These are phyloP conservation scores for Phymastichus coffea DNA, from an alignment of 1,140 invertebrate species.

Conservation along the genomic window DNA sequence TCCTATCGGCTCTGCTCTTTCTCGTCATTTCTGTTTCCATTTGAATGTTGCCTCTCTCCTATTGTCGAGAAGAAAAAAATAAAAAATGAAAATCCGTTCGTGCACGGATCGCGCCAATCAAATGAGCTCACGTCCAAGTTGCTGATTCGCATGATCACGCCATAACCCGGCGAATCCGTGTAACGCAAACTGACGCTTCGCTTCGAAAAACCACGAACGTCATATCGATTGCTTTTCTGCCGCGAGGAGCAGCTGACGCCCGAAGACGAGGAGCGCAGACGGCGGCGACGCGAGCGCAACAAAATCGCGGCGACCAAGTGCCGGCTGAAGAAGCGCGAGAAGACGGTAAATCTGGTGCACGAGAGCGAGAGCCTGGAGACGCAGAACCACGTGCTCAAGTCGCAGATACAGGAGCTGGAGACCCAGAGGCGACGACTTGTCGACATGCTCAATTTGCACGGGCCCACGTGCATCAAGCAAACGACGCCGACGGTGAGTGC, in stretches of 20 bases:
- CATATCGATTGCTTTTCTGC: too few species aligned
- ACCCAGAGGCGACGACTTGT: constrained; percentile 70
- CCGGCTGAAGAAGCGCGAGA: constrained; percentile 88
- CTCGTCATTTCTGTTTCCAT: too few species aligned
- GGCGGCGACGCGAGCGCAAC: constrained; percentile 83
- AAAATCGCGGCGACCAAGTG: constrained; percentile 96
- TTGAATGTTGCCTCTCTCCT: too few species aligned
- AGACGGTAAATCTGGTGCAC: constrained; percentile 80
- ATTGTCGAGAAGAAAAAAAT: too few species aligned
- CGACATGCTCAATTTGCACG: constrained; percentile 73
- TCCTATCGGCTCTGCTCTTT: too few species aligned
- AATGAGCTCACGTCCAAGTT: too few species aligned
- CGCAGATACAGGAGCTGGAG: constrained; percentile 76
- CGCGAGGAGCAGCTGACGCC: constrained; percentile 75
- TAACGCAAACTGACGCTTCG: too few species aligned
- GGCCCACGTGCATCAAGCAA: constrained; percentile 68
- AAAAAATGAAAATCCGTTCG: too few species aligned
- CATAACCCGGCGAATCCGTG: too few species aligned
- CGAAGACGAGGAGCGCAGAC: constrained; percentile 85
- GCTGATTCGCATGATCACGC: too few species aligned
- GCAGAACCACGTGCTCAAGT: constrained; percentile 84
- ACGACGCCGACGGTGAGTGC: not conserved
- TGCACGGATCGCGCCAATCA: too few species aligned
- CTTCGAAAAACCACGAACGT: too few species aligned
- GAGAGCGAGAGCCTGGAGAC: constrained; percentile 83